phyloP scores from a whole-genome alignment of 2,797 vertebrate species.

The Sebastes miniatus region DNA sequence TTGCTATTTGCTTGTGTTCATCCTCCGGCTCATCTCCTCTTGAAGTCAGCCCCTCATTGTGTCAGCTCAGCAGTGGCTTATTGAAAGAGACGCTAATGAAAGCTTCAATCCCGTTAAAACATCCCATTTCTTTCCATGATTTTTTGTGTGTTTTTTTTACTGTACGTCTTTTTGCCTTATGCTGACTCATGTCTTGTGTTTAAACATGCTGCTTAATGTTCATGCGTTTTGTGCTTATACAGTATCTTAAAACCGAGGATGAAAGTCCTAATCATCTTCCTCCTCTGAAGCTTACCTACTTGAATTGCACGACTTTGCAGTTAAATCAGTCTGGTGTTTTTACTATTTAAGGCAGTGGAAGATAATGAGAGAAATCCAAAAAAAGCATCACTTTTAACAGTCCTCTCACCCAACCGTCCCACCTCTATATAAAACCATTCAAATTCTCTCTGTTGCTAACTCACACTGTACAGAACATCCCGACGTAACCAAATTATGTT shows the following conservation, averaged over 20 bases:
- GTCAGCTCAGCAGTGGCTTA: constrained; percentile 57
- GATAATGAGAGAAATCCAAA: constrained; percentile 27
- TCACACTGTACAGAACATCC: constrained; percentile 57
- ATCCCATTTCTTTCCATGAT: constrained; percentile 21
- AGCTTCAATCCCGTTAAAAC: constrained; percentile 16
- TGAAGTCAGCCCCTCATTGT: constrained; percentile 60
- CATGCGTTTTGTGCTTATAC: constrained; percentile 46
- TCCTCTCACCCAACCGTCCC: constrained; percentile 1
- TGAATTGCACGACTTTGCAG: constrained; percentile 64
- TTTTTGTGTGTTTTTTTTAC: constrained; percentile 36
- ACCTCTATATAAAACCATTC: neutral
- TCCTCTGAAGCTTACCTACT: constrained; percentile 60
- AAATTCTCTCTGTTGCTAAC: constrained; percentile 24
- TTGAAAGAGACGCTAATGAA: constrained; percentile 52
- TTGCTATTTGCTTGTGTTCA: constrained; percentile 63
- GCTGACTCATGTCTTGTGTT: constrained; percentile 54
- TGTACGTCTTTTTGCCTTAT: constrained; percentile 71
- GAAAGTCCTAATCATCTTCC: constrained; percentile 36
- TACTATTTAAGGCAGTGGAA: constrained; percentile 24
- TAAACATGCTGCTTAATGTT: constrained; percentile 66
- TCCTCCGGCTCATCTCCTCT: constrained; percentile 63
- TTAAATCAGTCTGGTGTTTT: constrained; percentile 47
- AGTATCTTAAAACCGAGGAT: constrained; percentile 49
- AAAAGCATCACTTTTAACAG: constrained; percentile 17
- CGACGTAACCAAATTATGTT: constrained; percentile 30